These are phyloP conservation scores for Tiliacea citrago DNA, from an alignment of 2,888 invertebrate genomes.

Conservation along the genomic window DNA sequence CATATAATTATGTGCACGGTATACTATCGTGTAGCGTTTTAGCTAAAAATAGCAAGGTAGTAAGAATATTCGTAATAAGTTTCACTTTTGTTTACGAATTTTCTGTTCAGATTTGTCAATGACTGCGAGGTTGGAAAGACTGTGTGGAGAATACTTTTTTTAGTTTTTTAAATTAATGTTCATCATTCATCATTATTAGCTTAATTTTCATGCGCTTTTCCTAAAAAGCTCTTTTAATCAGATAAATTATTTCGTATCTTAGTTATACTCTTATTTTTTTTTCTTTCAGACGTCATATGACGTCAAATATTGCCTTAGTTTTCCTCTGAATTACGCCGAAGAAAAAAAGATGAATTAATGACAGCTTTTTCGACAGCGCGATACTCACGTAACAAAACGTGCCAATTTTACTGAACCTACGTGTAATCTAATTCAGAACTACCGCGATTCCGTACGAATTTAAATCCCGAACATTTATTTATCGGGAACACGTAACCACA, in stretches of 20 bases:
- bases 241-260: neutral
- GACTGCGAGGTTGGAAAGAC: neutral
- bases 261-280: neutral
- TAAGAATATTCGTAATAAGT: conserved; percentile 2
- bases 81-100: neutral
- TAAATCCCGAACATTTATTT: conserved; percentile 34
- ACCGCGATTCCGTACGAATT: neutral
- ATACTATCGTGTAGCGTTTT: conserved; percentile 50
- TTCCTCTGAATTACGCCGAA: neutral
- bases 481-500: conserved; percentile 53
- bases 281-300: neutral
- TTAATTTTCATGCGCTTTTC: neutral
- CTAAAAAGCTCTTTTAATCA: neutral
- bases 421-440: neutral
- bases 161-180: neutral
- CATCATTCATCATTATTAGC: neutral
- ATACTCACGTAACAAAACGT: conserved; percentile 26
- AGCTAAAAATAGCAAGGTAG: conserved; percentile 41
- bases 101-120: neutral
- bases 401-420: conserved; percentile 16
- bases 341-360: neutral
- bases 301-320: neutral
- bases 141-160: neutral
- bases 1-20: conserved; percentile 74
- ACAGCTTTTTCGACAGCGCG: neutral